Percentiles rank a stretch among this genome's conserved stretches.
These are phyloP conservation scores for Platichthys stellatus DNA, from an alignment of 2,113 vertebrate genomes.

Conservation along the genomic window DNA sequence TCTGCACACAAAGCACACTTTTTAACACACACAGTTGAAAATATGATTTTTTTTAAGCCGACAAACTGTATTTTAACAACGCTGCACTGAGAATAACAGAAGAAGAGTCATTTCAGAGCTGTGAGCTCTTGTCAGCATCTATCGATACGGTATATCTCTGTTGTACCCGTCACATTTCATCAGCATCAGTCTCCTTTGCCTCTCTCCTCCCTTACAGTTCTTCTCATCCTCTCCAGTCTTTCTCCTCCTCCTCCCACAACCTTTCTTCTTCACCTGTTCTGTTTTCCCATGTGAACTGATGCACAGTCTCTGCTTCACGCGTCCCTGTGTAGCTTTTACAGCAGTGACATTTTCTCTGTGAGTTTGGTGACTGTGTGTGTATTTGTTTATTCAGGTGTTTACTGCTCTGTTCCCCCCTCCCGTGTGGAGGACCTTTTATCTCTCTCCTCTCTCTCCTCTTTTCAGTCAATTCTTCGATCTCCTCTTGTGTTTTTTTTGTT, in stretches of 20 bases:
- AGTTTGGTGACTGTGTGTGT: neutral
- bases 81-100: too few relatives aligned
- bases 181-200: neutral
- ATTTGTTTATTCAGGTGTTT: constrained; percentile 1
- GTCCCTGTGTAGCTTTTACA: neutral
- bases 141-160: too few relatives aligned
- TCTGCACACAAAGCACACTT: too few relatives aligned
- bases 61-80: too few relatives aligned
- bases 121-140: too few relatives aligned
- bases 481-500: neutral
- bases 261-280: neutral
- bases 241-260: neutral
- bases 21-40: too few relatives aligned
- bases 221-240: neutral
- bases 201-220: constrained; percentile 6
- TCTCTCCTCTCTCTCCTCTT: neutral
- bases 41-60: too few relatives aligned
- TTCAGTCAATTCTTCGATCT: neutral
- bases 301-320: neutral
- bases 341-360: neutral
- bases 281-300: neutral
- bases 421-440: neutral
- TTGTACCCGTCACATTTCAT: too few relatives aligned
- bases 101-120: too few relatives aligned
- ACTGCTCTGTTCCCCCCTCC: neutral